These are phyloP conservation scores for Labeo catla DNA, from an alignment of 2,113 vertebrate species.

Conservation along the genomic window DNA sequence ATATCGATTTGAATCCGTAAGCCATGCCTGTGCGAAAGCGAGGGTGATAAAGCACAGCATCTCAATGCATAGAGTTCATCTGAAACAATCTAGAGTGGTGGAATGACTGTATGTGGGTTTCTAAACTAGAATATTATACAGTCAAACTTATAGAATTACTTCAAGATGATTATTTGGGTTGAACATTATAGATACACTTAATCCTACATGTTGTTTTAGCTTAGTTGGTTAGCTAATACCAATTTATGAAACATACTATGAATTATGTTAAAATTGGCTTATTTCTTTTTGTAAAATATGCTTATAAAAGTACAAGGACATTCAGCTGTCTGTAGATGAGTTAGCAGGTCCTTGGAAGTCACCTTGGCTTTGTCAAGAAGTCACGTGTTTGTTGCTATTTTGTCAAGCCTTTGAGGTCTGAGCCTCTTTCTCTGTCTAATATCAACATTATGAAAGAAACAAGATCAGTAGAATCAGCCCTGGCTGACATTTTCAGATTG, in stretches of 20 bases:
- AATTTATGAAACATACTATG: neutral
- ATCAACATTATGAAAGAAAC: slow-evolving; percentile 56
- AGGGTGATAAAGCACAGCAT: slow-evolving; percentile 47
- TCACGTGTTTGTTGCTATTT: neutral
- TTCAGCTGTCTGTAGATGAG: neutral
- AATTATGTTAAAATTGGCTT: neutral
- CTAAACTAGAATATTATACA: neutral
- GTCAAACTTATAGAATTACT: neutral
- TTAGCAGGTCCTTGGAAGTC: neutral
- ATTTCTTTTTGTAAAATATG: neutral
- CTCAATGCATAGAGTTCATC: neutral
- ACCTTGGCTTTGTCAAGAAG: slow-evolving; percentile 12
- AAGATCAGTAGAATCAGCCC: slow-evolving; percentile 58
- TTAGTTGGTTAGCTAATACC: too few species aligned
- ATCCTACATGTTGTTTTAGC: neutral
- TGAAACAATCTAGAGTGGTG: neutral
- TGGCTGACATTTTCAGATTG: slow-evolving; percentile 64
- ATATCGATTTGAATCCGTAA: slow-evolving; percentile 60
- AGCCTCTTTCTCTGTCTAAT: slow-evolving; percentile 43
- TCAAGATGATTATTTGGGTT: neutral
- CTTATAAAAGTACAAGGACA: neutral
- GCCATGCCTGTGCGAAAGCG: slow-evolving; percentile 19
- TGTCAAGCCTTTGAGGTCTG: slow-evolving; percentile 39
- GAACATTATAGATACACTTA: neutral
- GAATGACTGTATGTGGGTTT: neutral